phyloP scores from a whole-genome alignment of 2,888 invertebrate species.

The Phaonia tiefii region DNA sequence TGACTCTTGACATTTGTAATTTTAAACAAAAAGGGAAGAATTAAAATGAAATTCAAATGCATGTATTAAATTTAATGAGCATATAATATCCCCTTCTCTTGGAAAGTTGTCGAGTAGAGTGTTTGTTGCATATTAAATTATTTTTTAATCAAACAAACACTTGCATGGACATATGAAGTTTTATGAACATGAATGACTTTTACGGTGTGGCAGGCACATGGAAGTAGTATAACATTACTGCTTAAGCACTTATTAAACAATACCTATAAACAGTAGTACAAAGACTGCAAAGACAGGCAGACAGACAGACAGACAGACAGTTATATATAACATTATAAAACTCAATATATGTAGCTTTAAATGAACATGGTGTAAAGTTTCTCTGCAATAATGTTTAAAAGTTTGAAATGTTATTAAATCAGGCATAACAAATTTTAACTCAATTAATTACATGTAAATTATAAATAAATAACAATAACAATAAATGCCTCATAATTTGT shows the following conservation, averaged over 20 bases:
- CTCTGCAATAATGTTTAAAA: background rate
- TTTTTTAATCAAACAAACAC: constrained; percentile 59
- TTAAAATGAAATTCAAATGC: constrained; percentile 45
- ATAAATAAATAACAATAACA: constrained; percentile 56
- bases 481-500: constrained; percentile 62
- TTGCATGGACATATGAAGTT: background rate
- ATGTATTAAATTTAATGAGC: constrained; percentile 17
- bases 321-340: too few relatives aligned
- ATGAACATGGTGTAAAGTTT: background rate
- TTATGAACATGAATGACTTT: too few relatives aligned
- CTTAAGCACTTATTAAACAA: constrained; percentile 13
- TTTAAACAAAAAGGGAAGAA: background rate
- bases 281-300: too few relatives aligned
- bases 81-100: constrained; percentile 13
- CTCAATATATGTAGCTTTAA: too few relatives aligned
- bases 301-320: too few relatives aligned
- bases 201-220: too few relatives aligned
- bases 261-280: background rate
- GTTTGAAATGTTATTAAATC: constrained; percentile 56
- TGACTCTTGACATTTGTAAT: constrained; percentile 60
- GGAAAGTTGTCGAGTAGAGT: constrained; percentile 53
- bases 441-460: constrained; percentile 67
- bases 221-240: constrained; percentile 13
- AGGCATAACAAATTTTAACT: constrained; percentile 64
- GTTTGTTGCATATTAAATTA: constrained; percentile 64